These are phyloP conservation scores for Passer domesticus DNA, from an alignment of 2,113 vertebrate species.

Conservation along the genomic window DNA sequence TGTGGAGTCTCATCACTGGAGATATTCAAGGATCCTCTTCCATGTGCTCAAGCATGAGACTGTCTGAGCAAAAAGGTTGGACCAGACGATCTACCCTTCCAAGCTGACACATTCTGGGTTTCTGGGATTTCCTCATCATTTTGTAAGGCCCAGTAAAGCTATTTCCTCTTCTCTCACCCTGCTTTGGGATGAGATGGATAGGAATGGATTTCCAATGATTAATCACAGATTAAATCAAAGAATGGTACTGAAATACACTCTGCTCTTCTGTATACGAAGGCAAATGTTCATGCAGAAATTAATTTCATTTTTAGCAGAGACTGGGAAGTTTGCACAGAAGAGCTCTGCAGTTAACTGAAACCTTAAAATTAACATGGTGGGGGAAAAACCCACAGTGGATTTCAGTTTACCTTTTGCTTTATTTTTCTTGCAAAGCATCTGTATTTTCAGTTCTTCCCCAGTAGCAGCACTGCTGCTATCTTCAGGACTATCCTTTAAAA, in stretches of 20 bases:
- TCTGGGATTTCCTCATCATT: neutral
- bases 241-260: neutral
- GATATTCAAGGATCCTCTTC: neutral
- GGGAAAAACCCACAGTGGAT: neutral
- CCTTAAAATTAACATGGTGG: neutral
- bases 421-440: conserved; percentile 70
- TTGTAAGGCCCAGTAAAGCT: neutral
- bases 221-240: neutral
- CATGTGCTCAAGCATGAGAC: neutral
- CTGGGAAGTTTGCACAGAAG: neutral
- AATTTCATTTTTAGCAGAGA: neutral
- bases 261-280: neutral
- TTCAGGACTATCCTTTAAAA: conserved; percentile 77
- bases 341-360: neutral
- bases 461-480: neutral
- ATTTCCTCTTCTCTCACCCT: neutral
- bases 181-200: neutral
- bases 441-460: conserved; percentile 28
- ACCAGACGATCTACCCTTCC: neutral
- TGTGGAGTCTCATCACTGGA: neutral
- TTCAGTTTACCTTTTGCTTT: conserved; percentile 74
- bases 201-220: neutral
- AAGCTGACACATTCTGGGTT: neutral
- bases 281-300: neutral
- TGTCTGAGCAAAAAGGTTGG: neutral